phyloP scores from a whole-genome alignment of 2,113 vertebrate species.

The Megaceryle maxima region DNA sequence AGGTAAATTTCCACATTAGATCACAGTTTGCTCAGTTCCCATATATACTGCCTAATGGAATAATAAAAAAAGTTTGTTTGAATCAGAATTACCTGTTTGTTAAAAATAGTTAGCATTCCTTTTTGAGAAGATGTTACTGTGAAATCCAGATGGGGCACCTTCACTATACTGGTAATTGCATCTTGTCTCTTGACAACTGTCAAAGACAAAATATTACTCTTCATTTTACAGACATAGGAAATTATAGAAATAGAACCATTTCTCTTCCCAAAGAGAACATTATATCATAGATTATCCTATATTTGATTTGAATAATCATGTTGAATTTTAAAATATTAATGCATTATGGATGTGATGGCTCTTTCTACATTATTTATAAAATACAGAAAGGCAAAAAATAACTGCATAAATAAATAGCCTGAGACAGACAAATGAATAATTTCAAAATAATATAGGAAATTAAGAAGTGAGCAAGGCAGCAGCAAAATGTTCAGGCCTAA shows the following conservation, averaged over 20 bases:
- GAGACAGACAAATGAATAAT: background rate
- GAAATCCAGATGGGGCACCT: constrained; percentile 69
- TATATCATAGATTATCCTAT: background rate
- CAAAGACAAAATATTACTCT: background rate
- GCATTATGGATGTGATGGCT: background rate
- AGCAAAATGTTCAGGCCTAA: background rate
- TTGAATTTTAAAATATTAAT: background rate
- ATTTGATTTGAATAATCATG: background rate
- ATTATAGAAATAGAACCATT: background rate
- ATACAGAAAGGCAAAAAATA: background rate
- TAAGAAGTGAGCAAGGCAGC: background rate
- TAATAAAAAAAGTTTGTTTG: background rate
- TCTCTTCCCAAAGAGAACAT: background rate
- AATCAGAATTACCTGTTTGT: constrained; percentile 69
- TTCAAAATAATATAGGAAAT: background rate
- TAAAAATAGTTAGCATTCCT: constrained; percentile 73
- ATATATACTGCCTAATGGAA: background rate
- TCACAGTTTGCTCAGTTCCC: background rate
- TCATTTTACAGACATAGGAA: background rate
- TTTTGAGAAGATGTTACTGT: constrained; percentile 73
- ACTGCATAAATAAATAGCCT: background rate
- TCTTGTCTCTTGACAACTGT: constrained; percentile 75
- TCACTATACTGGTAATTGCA: constrained; percentile 71
- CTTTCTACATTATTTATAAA: background rate
- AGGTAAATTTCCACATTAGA: background rate